Percentiles rank a stretch among this genome's conserved stretches.
phyloP scores from a whole-genome alignment of 2,113 vertebrate genomes.

The Equus quagga region DNA sequence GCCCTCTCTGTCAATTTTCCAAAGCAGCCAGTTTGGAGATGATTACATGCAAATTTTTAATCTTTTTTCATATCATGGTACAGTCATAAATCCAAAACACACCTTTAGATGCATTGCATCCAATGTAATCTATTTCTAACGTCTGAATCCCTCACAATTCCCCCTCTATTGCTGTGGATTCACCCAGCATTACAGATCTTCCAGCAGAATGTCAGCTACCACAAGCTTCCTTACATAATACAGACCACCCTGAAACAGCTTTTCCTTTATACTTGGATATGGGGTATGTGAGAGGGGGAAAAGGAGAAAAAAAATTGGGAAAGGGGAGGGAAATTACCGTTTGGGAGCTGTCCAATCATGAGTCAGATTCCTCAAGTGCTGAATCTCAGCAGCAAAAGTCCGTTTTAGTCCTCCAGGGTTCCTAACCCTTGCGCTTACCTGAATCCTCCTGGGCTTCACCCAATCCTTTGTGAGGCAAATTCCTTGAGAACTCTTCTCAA shows the following conservation, averaged over 20 bases:
- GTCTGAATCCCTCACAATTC: not conserved
- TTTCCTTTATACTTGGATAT: not conserved
- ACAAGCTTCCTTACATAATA: not conserved
- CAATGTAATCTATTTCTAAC: constrained; percentile 29
- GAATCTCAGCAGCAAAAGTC: constrained; percentile 39
- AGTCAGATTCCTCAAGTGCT: not conserved
- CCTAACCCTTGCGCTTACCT: not conserved
- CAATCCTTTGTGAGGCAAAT: constrained; percentile 32
- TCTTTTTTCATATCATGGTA: not conserved
- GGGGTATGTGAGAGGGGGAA: not conserved
- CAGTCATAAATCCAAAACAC: constrained; percentile 19
- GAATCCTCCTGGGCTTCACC: not conserved
- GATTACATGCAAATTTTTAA: not conserved
- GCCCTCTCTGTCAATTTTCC: not conserved
- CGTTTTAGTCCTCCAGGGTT: not conserved
- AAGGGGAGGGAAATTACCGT: not conserved
- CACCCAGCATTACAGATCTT: not conserved
- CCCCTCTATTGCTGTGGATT: not conserved
- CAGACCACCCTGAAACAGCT: constrained; percentile 21
- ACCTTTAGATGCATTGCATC: constrained; percentile 24
- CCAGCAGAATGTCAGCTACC: not conserved
- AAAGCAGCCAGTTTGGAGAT: constrained; percentile 9
- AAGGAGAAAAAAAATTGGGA: not conserved
- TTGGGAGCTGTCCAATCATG: not conserved
- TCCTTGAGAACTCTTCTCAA: constrained; percentile 40